Evolutionary conservation across 2,888 invertebrate species (phyloP), one percentile per base, ranked within the genome.

Genomic region (Anagyrus pseudococci): DNA sequence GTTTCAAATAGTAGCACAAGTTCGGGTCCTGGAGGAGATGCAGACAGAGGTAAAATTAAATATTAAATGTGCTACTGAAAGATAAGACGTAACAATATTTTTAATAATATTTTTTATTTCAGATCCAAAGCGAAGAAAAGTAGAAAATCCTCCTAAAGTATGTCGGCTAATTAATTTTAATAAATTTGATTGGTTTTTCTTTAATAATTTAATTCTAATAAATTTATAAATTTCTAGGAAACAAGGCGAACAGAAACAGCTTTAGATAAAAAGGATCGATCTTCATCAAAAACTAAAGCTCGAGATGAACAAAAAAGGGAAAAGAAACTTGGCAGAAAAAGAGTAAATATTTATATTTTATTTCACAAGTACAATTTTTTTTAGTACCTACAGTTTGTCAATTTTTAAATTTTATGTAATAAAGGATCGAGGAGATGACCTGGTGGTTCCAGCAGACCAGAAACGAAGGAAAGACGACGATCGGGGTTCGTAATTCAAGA

Each of bases 91-190:
- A 13, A 41, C 29, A 22, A 20, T 54, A 56, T 58, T 48, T 41
- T n/a, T 41, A 33, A 33, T n/a, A 22, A 57, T 52, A n/a, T 58
- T 58, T 52, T 13, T 59, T 58, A 33, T 80, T 77, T 57, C 84
- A 89, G 93, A 93, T 83, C 85, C 87, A 75, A 93, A 93, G 85
- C 87, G 93, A 83, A 89, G 93, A 84, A 93, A 93, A 88, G 81
- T 92, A 83, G 93, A 93, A 82, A 85, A 83, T 82, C 84, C 86
- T 77, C 87, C 89, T 85, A 93, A 93, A 91, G 92, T 93, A 88
- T 88, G 89, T 90, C 20, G 4, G 4, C 15, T 43, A 25, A 50
- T 20, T 13, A 25, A 17, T 44, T 26, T 57, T 17, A 13, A 22
- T 17, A 1, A 37, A 43, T 0, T 25, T 40, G 7, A 40, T 26